These are phyloP conservation scores for Cladopsammia gracilis DNA, from an alignment of 64 coral and sea anemone species.

Conservation along the genomic window DNA sequence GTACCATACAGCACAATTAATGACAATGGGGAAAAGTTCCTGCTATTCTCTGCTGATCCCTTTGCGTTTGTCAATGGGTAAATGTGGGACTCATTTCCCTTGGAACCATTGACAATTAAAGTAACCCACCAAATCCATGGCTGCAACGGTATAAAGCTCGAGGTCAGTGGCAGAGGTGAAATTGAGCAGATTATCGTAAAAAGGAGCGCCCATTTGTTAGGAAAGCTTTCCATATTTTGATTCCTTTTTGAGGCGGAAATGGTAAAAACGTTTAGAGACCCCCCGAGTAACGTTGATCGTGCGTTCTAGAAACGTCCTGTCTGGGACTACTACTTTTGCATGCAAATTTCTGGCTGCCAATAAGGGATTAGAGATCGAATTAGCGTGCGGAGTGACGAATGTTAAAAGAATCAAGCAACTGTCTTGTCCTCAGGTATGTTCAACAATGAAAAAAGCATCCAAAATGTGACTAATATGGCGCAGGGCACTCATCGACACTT, in stretches of 20 bases:
- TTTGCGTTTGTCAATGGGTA: background rate
- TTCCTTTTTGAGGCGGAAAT: background rate
- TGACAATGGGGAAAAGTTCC: background rate
- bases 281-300: background rate
- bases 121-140: background rate
- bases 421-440: background rate
- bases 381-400: background rate
- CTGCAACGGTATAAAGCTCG: background rate
- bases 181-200: background rate
- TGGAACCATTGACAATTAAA: constrained; percentile 23
- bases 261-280: background rate
- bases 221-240: constrained; percentile 9
- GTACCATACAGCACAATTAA: background rate
- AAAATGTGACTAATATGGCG: background rate
- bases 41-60: background rate
- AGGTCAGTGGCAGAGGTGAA: background rate
- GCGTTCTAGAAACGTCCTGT: background rate
- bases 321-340: background rate
- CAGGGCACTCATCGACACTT: background rate
- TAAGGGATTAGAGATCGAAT: constrained; percentile 3
- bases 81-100: background rate
- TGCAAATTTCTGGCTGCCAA: background rate
- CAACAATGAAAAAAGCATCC: constrained; percentile 4
- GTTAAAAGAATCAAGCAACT: background rate
- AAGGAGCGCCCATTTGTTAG: background rate